A percentile compares a stretch with the other conserved stretches of the same genome.
These are phyloP conservation scores for Coilia nasus DNA, from an alignment of 2,797 vertebrate genomes.

Conservation along the genomic window DNA sequence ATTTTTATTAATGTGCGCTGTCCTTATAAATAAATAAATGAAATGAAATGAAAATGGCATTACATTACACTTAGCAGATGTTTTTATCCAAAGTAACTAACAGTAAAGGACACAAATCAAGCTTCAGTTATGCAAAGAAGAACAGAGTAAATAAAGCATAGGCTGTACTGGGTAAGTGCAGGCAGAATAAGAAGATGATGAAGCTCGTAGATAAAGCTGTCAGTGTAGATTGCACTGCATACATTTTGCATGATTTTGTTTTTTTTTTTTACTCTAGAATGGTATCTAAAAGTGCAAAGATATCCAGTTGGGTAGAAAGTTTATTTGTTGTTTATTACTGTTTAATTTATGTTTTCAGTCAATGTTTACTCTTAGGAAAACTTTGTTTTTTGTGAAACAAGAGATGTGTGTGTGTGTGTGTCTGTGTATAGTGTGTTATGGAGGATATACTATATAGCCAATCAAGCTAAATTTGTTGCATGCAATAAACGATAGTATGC, in stretches of 20 bases:
- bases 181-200: too few species aligned
- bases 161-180: too few species aligned
- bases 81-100: too few species aligned
- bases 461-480: background rate
- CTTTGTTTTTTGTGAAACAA: background rate
- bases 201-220: background rate
- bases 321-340: background rate
- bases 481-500: too few species aligned
- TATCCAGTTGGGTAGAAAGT: background rate
- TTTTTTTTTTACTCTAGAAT: background rate
- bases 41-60: too few species aligned
- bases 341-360: background rate
- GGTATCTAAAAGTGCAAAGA: background rate
- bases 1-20: too few species aligned
- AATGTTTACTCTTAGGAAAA: background rate
- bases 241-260: background rate
- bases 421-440: constrained; percentile 30
- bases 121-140: too few species aligned
- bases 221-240: background rate
- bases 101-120: too few species aligned
- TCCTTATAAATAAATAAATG: too few species aligned
- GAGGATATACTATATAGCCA: background rate
- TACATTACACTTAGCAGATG: too few species aligned
- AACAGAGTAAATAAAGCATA: too few species aligned
- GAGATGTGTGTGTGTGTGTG: background rate